Evolutionary conservation across 2,113 vertebrate species (phyloP).

Genomic region (Geococcyx californianus): DNA sequence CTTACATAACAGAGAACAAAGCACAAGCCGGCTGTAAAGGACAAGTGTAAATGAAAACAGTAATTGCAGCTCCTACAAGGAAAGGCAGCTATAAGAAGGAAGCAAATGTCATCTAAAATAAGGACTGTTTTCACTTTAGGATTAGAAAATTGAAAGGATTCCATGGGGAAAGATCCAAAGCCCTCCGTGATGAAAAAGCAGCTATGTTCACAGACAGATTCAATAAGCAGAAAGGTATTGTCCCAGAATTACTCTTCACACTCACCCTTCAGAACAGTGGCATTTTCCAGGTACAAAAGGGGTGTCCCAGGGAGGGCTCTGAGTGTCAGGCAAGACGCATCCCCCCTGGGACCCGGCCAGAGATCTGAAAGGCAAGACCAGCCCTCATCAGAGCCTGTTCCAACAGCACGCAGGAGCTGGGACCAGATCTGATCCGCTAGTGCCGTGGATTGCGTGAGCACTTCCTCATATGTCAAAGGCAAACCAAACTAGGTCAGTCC

Average conservation of each 20-base stretch:
- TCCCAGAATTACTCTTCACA: neutral
- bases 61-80: neutral
- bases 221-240: neutral
- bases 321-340: neutral
- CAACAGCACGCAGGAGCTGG: neutral
- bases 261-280: neutral
- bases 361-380: neutral
- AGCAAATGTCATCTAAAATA: neutral
- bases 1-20: neutral
- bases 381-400: neutral
- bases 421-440: neutral
- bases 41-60: neutral
- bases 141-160: neutral
- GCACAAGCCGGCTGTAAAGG: neutral
- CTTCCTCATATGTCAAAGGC: neutral
- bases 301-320: neutral
- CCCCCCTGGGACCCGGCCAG: neutral
- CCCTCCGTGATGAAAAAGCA: neutral
- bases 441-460: neutral
- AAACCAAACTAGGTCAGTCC: conserved; percentile 31
- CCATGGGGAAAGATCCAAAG: neutral
- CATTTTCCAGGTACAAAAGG: neutral
- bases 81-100: neutral
- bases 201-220: neutral
- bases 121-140: neutral